Evolutionary conservation across 2,113 vertebrate species (phyloP).

Genomic region (Aptenodytes patagonicus): DNA sequence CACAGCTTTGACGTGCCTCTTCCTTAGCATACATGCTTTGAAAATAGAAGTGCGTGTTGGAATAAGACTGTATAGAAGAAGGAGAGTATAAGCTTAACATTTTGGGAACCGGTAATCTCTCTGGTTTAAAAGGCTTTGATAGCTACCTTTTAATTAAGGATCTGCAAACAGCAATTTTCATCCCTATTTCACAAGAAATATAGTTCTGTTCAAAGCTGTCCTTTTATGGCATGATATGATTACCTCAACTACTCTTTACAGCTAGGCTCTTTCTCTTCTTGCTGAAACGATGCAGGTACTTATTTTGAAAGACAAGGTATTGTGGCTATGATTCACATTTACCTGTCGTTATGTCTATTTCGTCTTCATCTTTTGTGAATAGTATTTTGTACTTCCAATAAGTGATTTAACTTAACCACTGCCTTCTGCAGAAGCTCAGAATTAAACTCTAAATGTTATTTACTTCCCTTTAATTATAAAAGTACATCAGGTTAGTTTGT

Average conservation of each 20-base stretch:
- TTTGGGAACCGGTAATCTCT: neutral
- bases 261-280: neutral
- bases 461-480: conserved; percentile 57
- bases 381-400: conserved; percentile 11
- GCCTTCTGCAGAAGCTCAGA: neutral
- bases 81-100: neutral
- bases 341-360: neutral
- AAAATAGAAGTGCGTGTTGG: neutral
- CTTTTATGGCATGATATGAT: neutral
- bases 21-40: neutral
- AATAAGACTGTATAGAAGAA: neutral
- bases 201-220: neutral
- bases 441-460: conserved; percentile 29
- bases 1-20: neutral
- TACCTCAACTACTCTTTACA: neutral
- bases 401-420: conserved; percentile 33
- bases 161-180: conserved; percentile 34
- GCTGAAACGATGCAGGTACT: neutral
- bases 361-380: neutral
- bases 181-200: conserved; percentile 17
- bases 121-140: conserved; percentile 32
- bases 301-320: neutral
- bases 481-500: conserved; percentile 20
- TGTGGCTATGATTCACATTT: neutral
- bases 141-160: conserved; percentile 48